Evolutionary conservation across 2,888 invertebrate genomes (phyloP), one percentile per base, ranked within the genome.

Genomic region (Parnassius apollo): DNA sequence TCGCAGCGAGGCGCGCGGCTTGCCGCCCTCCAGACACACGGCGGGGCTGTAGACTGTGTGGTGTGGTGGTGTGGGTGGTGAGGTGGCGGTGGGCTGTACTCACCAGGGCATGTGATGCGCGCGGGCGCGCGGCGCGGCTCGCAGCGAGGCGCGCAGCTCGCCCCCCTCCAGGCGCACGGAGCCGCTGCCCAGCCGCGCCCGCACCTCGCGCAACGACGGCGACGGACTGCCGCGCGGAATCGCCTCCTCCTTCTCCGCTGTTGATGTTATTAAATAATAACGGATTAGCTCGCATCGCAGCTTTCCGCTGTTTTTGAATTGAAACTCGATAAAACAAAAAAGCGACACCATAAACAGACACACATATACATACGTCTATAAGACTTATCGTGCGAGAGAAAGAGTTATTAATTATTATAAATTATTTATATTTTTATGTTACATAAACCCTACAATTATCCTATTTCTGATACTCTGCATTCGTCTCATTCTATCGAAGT

Each of bases 111-210:
- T 80, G 4, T 81, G 76, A 48, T 76, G 73, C 18, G 96, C 93
- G 94, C 93, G 46, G 49, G 7, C 62, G 95, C 8, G 96, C 95
- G 12, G 96, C 94, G 67, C 69, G 62, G 96, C 11, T 95, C 95
- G n/a, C 76, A 75, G 25, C 95, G 91, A 8, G 95, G 95, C 2
- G 95, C 95, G 54, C 96, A 93, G 73, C 95, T 95, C 71, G 94
- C 93, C 93, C 2, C 95, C 94, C 76, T 96, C 96, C 49, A 96
- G 73, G 2, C 93, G 56, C 88, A 93, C 75, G 93, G 86, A 94
- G 50, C 95, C 95, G 71, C 95, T 94, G 64, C 95, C 95, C 58
- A 96, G 92, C 63, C 93, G 57, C 91, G 93, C 68, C 92, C 89
- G 82, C 92, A 73, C 79, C 65, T 95, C 95, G 46, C 95, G 95